A percentile compares a stretch with the other conserved stretches of the same genome.
Conservation (phyloP, 2,888 invertebrate species). For the Tetrapedia diversipes region DNA sequence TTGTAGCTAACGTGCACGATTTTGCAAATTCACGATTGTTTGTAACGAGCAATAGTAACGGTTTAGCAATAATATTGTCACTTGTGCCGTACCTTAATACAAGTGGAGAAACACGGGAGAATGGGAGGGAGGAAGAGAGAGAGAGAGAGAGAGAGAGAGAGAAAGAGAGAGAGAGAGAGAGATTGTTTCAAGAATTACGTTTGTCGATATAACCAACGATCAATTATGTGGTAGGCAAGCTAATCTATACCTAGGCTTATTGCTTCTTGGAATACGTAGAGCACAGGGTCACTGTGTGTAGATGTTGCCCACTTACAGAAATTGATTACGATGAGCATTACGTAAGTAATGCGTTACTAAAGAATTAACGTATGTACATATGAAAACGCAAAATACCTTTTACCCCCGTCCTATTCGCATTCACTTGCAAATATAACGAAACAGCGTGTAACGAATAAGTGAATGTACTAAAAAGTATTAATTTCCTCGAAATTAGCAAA, state of each 20-base stretch:
- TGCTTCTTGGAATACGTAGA: slow-evolving; percentile 3
- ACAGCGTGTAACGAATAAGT: too few relatives aligned
- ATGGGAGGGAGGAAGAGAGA: too few relatives aligned
- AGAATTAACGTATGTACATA: neutral
- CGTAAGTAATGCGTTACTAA: neutral
- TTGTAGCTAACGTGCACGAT: too few relatives aligned
- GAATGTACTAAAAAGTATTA: too few relatives aligned
- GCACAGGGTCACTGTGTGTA: neutral
- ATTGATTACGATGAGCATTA: neutral
- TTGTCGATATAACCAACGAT: neutral
- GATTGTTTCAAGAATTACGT: slow-evolving; percentile 4
- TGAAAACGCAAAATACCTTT: neutral
- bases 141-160: too few relatives aligned
- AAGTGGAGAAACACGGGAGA: too few relatives aligned
- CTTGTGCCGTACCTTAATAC: too few relatives aligned
- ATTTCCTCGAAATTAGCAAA: too few relatives aligned
- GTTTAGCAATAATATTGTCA: too few relatives aligned
- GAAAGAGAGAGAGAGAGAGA: too few relatives aligned
- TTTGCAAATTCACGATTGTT: neutral
- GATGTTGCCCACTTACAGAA: slow-evolving; percentile 8
- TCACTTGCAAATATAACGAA: too few relatives aligned
- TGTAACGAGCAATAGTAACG: too few relatives aligned
- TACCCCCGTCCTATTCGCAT: neutral
- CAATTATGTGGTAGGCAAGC: slow-evolving; percentile 11
- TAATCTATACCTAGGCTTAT: slow-evolving; percentile 11